Conservation (phyloP, 2,888 invertebrate species). For the Tryphoninae sp. region DNA sequence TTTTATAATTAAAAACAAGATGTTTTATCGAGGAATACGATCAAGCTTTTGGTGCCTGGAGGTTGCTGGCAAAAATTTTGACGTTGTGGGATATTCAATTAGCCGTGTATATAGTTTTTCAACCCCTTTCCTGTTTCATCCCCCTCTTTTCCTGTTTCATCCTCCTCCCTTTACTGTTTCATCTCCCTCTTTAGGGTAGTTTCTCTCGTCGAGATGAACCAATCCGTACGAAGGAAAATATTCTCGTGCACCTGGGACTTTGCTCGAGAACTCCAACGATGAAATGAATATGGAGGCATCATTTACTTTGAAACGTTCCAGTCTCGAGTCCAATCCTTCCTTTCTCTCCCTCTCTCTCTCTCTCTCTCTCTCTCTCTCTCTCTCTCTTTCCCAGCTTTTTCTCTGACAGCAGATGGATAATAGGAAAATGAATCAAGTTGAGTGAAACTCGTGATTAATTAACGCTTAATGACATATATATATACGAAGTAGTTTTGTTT, state of each 20-base stretch:
- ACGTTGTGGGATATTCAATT: slow-evolving; percentile 47
- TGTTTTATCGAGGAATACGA: slow-evolving; percentile 50
- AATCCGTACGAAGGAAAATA: slow-evolving; percentile 37
- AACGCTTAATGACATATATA: slow-evolving; percentile 23
- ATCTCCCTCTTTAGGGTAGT: background rate
- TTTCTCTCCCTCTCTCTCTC: slow-evolving; percentile 3
- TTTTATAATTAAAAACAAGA: slow-evolving; percentile 38
- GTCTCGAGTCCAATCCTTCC: slow-evolving; percentile 1
- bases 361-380: background rate
- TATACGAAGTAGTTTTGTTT: background rate
- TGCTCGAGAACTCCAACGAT: slow-evolving; percentile 27
- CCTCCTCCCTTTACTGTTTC: background rate
- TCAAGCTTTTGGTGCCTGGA: slow-evolving; percentile 40
- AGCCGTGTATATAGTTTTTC: slow-evolving; percentile 49
- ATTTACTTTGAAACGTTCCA: slow-evolving; percentile 29
- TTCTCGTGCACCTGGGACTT: slow-evolving; percentile 51
- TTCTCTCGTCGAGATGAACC: background rate
- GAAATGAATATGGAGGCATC: slow-evolving; percentile 60
- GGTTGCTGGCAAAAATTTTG: background rate
- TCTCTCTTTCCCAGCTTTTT: background rate
- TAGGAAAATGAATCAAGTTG: slow-evolving; percentile 54
- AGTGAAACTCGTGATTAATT: slow-evolving; percentile 48
- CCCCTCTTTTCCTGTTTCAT: background rate
- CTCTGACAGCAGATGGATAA: slow-evolving; percentile 53
- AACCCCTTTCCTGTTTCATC: background rate